Evolutionary conservation across 2,113 vertebrate species (phyloP), one percentile per base, ranked within the genome.

Genomic region (Chamaea fasciata): DNA sequence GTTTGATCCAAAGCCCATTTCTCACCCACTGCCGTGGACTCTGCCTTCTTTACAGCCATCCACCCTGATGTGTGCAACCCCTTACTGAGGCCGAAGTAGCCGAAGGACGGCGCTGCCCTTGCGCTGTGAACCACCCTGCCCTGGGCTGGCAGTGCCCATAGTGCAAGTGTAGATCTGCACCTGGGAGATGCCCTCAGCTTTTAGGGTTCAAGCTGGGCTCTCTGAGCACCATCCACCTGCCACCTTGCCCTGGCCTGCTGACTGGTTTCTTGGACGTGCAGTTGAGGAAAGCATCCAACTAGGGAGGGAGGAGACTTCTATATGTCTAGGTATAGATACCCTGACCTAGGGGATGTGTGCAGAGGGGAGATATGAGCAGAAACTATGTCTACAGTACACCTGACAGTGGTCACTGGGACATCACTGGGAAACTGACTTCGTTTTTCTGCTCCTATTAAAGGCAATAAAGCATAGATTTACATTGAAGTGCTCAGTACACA

Each of bases 51-150:
- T 42, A 30, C 65, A 79, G n/a, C 88, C 57, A 24, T 46, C 31
- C 37, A 28, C 22, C 26, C 41, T 18, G 13, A 19, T 39, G 37
- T 41, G 44, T 57, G n/a, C 31, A 52, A 13, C 22, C 37, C 57
- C 62, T 47, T 24, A 3, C 2, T 20, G 44, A 80, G 33, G 24
- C 53, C 18, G 10, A 39, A 46, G 62, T 1, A 68, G 30, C 39
- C 0, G 0, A 47, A 60, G 76, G 24, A 44, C 1, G 0, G 24
- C 35, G 4, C 52, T 81, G 84, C 20, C 20, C 27, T 13, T 12
- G 28, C 1, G 0, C 55, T 41, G 31, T 15, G 27, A 47, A 7
- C 50, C 21, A 12, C 21, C 71, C 76, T 28, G 39, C 2, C 0
- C 56, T 41, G 46, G 49, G 18, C 52, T 37, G 52, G 6, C 35